Conservation (phyloP, 2,888 invertebrate species). For the Pterostichus niger region DNA sequence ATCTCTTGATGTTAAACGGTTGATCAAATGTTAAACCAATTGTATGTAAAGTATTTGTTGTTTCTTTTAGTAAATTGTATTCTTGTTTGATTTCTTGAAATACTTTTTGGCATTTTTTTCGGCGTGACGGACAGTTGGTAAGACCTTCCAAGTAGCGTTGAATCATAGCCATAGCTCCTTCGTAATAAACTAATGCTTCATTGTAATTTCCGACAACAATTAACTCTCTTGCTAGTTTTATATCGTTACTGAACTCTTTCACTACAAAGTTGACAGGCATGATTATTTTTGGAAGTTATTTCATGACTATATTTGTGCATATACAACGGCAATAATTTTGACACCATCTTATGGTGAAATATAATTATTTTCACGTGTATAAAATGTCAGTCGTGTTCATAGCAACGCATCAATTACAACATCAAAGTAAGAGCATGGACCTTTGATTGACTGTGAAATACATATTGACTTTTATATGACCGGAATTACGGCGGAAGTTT, state of each 20-base stretch:
- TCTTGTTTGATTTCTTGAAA: slow-evolving; percentile 85
- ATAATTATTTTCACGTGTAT: slow-evolving; percentile 40
- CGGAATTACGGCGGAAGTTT: background rate
- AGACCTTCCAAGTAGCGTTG: slow-evolving; percentile 90
- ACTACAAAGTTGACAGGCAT: slow-evolving; percentile 74
- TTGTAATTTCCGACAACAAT: slow-evolving; percentile 97
- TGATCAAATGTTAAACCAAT: slow-evolving; percentile 83
- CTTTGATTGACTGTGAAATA: slow-evolving; percentile 25
- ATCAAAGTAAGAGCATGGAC: slow-evolving; percentile 48
- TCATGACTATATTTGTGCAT: slow-evolving; percentile 18
- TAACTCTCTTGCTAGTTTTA: slow-evolving; percentile 96
- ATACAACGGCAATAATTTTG: slow-evolving; percentile 43
- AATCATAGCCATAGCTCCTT: slow-evolving; percentile 95
- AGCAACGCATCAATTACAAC: slow-evolving; percentile 50
- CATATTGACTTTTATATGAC: slow-evolving; percentile 16
- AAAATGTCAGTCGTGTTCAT: slow-evolving; percentile 37
- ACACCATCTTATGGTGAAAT: slow-evolving; percentile 51
- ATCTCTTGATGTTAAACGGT: slow-evolving; percentile 77
- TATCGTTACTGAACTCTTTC: slow-evolving; percentile 96
- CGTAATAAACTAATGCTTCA: slow-evolving; percentile 94
- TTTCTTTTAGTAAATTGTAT: slow-evolving; percentile 93
- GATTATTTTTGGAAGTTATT: background rate
- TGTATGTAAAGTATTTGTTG: slow-evolving; percentile 86
- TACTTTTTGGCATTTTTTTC: slow-evolving; percentile 91
- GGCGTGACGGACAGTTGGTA: slow-evolving; percentile 86